Evolutionary conservation across 2,113 vertebrate species (phyloP).

Genomic region (Illadopsis cleaveri): DNA sequence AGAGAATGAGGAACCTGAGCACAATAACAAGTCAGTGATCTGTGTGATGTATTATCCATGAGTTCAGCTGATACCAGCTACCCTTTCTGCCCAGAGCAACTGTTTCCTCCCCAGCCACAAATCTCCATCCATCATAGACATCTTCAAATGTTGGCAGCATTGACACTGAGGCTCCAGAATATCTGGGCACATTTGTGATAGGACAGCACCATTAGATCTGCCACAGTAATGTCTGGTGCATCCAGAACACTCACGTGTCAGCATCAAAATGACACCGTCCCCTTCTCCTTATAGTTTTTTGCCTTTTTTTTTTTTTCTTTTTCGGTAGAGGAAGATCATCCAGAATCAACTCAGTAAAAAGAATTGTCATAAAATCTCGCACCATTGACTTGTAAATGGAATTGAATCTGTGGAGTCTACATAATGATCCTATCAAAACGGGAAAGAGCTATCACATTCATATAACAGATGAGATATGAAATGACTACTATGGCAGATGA

Average conservation of each 20-base stretch:
- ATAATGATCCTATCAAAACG: slow-evolving; percentile 79
- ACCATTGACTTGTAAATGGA: slow-evolving; percentile 85
- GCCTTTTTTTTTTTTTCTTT: background rate
- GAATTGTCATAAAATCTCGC: slow-evolving; percentile 79
- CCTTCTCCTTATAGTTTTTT: background rate
- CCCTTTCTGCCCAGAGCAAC: background rate
- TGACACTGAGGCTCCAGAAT: background rate
- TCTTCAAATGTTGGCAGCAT: background rate
- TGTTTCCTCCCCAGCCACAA: background rate
- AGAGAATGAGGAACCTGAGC: background rate
- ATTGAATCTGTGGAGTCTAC: slow-evolving; percentile 76
- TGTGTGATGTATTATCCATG: accelerated
- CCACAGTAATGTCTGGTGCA: background rate
- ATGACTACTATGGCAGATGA: slow-evolving; percentile 75
- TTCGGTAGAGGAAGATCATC: slow-evolving; percentile 27
- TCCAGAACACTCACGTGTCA: background rate
- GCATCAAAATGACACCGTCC: background rate
- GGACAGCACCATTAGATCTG: background rate
- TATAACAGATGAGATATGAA: slow-evolving; percentile 78
- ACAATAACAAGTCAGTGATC: background rate
- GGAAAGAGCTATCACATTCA: slow-evolving; percentile 71
- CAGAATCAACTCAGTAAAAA: slow-evolving; percentile 73
- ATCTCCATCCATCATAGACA: background rate
- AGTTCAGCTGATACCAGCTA: background rate
- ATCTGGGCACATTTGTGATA: background rate